Conservation (phyloP, 2,888 invertebrate genomes). For the Polymixis flavicincta region DNA sequence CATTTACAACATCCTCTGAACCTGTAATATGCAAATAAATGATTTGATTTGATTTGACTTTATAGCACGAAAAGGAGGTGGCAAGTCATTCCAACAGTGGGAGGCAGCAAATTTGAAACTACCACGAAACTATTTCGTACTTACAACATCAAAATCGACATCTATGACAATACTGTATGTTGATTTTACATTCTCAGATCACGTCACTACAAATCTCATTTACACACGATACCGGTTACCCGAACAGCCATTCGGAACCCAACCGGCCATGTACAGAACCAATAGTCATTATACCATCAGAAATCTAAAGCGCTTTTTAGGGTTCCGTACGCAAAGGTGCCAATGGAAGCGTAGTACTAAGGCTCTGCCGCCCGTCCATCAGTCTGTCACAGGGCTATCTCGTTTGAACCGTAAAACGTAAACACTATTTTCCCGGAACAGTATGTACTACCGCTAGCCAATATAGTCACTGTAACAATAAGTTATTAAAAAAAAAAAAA, state of each 20-base stretch:
- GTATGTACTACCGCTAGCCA: neutral
- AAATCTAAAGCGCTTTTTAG: conserved; percentile 35
- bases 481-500: too few relatives aligned
- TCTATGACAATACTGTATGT: neutral
- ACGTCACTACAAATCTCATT: conserved; percentile 31
- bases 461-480: too few relatives aligned
- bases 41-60: too few relatives aligned
- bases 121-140: too few relatives aligned
- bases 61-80: too few relatives aligned
- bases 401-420: too few relatives aligned
- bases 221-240: conserved; percentile 33
- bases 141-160: neutral
- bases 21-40: too few relatives aligned
- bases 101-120: too few relatives aligned
- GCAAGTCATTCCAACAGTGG: too few relatives aligned
- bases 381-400: neutral
- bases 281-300: conserved; percentile 36
- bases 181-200: conserved; percentile 11
- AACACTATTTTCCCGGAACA: neutral
- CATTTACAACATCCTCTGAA: too few relatives aligned
- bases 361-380: neutral
- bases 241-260: conserved; percentile 23
- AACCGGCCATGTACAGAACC: conserved; percentile 14
- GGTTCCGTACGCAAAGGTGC: neutral
- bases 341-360: too few relatives aligned